Conservation (phyloP, 2,888 invertebrate species). For the Galerucella calmariensis region DNA sequence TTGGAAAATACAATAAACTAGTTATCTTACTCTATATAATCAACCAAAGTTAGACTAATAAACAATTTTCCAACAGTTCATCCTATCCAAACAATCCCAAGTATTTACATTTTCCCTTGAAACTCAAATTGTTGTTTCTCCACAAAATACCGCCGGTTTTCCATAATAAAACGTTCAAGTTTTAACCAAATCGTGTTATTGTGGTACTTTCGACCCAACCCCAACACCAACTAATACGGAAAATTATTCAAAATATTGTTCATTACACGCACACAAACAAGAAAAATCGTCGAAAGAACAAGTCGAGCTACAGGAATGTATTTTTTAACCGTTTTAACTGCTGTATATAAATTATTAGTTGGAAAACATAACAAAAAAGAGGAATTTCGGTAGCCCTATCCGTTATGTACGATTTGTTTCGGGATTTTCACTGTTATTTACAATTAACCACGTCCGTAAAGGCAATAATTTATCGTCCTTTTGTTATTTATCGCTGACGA, state of each 20-base stretch:
- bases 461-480: conserved; percentile 17
- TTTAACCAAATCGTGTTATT: neutral
- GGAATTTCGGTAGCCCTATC: conserved; percentile 7
- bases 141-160: neutral
- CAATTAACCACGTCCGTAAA: conserved; percentile 11
- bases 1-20: neutral
- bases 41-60: neutral
- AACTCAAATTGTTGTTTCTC: neutral
- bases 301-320: neutral
- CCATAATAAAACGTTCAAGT: neutral
- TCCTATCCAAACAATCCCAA: conserved; percentile 21
- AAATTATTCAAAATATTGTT: neutral
- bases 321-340: neutral
- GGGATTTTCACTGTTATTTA: conserved; percentile 18
- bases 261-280: neutral
- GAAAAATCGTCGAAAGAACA: neutral
- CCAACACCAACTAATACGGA: neutral
- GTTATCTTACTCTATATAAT: neutral
- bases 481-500: conserved; percentile 33
- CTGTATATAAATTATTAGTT: neutral
- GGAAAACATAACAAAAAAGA: neutral
- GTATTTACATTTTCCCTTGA: conserved; percentile 15
- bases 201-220: neutral
- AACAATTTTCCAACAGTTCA: conserved; percentile 13
- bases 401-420: conserved; percentile 22